A percentile compares a stretch with the other conserved stretches of the same genome.
phyloP scores from a whole-genome alignment of 2,797 vertebrate species.

The Alectoris magna region DNA sequence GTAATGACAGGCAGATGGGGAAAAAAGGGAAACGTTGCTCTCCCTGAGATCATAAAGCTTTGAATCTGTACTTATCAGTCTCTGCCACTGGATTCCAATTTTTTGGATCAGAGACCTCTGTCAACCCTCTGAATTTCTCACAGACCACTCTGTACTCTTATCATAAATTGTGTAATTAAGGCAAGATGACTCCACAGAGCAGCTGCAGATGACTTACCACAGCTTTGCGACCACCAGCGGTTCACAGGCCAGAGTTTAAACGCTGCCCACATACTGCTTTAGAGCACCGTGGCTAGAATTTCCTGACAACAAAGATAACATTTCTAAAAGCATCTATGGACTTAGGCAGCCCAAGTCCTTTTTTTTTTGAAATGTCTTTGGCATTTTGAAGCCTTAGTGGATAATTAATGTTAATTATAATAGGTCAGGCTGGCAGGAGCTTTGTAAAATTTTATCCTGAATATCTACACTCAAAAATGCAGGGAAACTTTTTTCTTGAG shows the following conservation, averaged over 20 bases:
- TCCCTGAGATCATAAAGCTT: conserved; percentile 48
- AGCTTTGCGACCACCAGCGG: conserved; percentile 57
- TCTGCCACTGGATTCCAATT: conserved; percentile 65
- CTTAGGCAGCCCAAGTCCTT: neutral
- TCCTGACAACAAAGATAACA: neutral
- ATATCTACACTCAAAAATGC: neutral
- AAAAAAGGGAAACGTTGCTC: conserved; percentile 51
- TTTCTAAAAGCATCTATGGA: neutral
- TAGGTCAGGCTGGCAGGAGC: neutral
- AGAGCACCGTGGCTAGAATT: neutral
- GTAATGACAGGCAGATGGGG: conserved; percentile 67
- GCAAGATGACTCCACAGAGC: conserved; percentile 64
- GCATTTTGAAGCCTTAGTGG: neutral
- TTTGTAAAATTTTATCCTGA: neutral
- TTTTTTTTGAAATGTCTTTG: neutral
- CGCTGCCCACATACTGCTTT: neutral
- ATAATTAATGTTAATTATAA: neutral
- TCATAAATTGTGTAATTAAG: conserved; percentile 70
- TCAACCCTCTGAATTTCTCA: conserved; percentile 65
- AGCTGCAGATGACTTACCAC: conserved; percentile 52
- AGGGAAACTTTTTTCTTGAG: neutral
- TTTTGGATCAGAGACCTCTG: conserved; percentile 72
- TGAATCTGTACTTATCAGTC: conserved; percentile 61
- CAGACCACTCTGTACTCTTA: conserved; percentile 59
- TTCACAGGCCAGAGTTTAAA: conserved; percentile 14